Conservation (phyloP, 2,888 invertebrate genomes). For the Cryptocephalus moraei region DNA sequence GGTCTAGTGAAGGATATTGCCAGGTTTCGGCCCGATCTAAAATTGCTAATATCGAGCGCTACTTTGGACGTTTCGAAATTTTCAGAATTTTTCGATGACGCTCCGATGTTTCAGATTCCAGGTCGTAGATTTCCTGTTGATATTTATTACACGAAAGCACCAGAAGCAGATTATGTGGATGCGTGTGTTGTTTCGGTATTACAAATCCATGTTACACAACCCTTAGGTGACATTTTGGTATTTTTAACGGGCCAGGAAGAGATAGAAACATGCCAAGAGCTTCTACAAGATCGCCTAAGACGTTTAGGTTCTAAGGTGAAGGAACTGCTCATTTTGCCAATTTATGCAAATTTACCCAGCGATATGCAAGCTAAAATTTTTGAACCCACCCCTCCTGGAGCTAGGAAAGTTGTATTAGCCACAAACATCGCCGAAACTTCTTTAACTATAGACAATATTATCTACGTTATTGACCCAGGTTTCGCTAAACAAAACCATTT, state of each 20-base stretch:
- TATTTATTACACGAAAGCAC: conserved; percentile 98
- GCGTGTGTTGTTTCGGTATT: conserved; percentile 95
- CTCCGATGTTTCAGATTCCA: conserved; percentile 95
- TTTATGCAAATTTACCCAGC: conserved; percentile 96
- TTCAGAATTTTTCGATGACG: conserved; percentile 95
- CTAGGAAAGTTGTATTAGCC: conserved; percentile 92
- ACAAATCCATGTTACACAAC: conserved; percentile 97
- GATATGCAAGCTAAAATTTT: conserved; percentile 99
- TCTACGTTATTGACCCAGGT: conserved; percentile 99
- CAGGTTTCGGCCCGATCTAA: conserved; percentile 79
- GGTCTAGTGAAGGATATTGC: conserved; percentile 95
- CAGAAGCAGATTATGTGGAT: conserved; percentile 98
- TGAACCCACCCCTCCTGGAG: conserved; percentile 92
- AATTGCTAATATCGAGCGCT: conserved; percentile 94
- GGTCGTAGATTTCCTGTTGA: conserved; percentile 93
- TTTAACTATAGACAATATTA: conserved; percentile 95
- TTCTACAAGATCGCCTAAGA: conserved; percentile 74
- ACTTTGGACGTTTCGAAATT: conserved; percentile 98
- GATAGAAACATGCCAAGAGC: conserved; percentile 83
- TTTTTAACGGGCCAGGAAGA: conserved; percentile 93
- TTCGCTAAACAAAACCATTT: conserved; percentile 99
- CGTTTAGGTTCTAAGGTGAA: conserved; percentile 87
- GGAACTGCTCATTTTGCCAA: conserved; percentile 87
- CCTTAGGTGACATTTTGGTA: conserved; percentile 89
- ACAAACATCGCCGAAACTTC: conserved; percentile 99